Base-by-base conservation (phyloP, 2,113 vertebrate species). In the Cnemophilus loriae region DNA sequence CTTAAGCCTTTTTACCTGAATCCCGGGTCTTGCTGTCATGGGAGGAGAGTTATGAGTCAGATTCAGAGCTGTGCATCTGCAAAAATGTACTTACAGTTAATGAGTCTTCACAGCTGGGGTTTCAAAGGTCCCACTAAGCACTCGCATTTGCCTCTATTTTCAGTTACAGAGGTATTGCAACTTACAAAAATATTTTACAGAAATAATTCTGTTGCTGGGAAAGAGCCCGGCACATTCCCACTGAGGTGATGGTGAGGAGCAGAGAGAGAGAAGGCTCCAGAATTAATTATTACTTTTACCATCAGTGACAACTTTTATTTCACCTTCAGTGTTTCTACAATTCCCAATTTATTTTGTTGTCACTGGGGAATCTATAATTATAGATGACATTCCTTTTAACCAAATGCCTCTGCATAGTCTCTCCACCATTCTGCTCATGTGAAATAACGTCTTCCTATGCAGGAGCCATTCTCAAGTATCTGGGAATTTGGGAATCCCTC, bases 101-200 rank as follows among this genome's bases (percentile, higher is more conserved):
- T 94, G 91, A 94, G 46, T 78, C 89, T 89, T 96, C 87, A 84
- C 96, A 96, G 91, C 84, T 96, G 94, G 87, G 84, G 87, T 87
- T 96, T 92, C 90, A 93, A 19, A 96, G 95, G 94, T 96, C 87
- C 87, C 90, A 67, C 84, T 89, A 89, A 93, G 91, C 7, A 0
- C 84, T 94, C 0, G 3, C 84, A 59, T 91, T 95, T 95, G 84
- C 87, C 84, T 96, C 92, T 91, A 70, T 94, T 90, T 96, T 88
- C 82, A 71, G 79, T 93, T 93, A 78, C 82, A 94, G 75, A 86
- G 85, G 90, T 90, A 93, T 41, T 88, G 83, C 79, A 81, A 74
- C 75, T 90, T 89, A 77, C 13, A 86, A 41, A 89, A 85, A 82
- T 73, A 47, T 90, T 94, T 80, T 94, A 76, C 81, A 85, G 84